A percentile compares a stretch with the other conserved stretches of the same genome.
These are phyloP conservation scores for Colistium nudipinnis DNA, from an alignment of 2,113 vertebrate species.

Conservation along the genomic window DNA sequence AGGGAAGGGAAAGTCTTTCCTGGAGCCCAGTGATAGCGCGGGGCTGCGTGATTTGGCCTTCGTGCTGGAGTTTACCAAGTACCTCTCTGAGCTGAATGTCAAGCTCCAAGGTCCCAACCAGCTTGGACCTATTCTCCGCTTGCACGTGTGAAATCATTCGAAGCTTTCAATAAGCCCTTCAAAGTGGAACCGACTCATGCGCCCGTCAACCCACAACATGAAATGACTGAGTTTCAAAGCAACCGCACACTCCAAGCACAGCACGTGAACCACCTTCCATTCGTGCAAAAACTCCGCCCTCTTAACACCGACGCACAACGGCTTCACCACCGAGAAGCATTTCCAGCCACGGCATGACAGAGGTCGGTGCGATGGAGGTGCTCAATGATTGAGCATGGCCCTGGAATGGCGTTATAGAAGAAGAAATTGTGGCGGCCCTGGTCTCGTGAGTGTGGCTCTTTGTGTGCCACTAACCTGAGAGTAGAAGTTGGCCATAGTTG, in stretches of 20 bases:
- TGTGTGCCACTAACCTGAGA: constrained; percentile 88
- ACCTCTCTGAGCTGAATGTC: not conserved
- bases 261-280: too few species aligned
- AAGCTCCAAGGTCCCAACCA: not conserved
- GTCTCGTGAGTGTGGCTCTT: not conserved
- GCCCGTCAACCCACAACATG: not conserved
- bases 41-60: not conserved
- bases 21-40: not conserved
- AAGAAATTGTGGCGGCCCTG: not conserved
- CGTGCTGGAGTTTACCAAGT: not conserved
- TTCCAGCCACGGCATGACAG: not conserved
- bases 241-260: too few species aligned
- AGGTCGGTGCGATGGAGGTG: not conserved
- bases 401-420: not conserved
- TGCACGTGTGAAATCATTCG: not conserved
- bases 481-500: constrained; percentile 97
- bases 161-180: not conserved
- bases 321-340: not conserved
- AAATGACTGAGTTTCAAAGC: not conserved
- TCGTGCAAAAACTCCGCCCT: not conserved
- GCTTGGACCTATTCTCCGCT: not conserved
- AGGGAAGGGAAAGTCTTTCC: not conserved
- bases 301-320: not conserved
- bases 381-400: not conserved
- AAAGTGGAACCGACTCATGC: not conserved